Conservation (phyloP, 2,888 invertebrate genomes). For the Sturmia bella region DNA sequence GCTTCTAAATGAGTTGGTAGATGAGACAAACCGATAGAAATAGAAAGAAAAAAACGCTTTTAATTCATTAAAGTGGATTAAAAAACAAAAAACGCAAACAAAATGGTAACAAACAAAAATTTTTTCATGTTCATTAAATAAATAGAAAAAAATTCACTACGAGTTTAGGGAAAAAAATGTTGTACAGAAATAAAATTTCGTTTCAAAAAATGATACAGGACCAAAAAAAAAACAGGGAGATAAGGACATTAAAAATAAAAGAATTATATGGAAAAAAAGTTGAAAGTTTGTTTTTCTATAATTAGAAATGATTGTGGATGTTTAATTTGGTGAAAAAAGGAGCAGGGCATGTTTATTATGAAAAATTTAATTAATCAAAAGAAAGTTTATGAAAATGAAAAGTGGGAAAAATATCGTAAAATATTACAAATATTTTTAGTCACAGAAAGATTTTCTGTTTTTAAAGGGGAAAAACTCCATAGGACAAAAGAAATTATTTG, state of each 20-base stretch:
- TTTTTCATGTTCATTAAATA: slow-evolving; percentile 63
- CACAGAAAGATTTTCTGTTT: slow-evolving; percentile 31
- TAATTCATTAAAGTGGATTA: slow-evolving; percentile 70
- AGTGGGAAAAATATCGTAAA: background rate
- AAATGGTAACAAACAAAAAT: slow-evolving; percentile 47
- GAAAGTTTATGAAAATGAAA: slow-evolving; percentile 23
- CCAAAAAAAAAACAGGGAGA: background rate
- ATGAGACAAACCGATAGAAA: slow-evolving; percentile 28
- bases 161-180: slow-evolving; percentile 22
- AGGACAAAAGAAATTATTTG: too few relatives aligned
- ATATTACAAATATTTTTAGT: background rate
- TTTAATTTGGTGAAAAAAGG: slow-evolving; percentile 51
- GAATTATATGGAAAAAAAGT: background rate
- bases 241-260: slow-evolving; percentile 34
- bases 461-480: too few relatives aligned
- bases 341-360: slow-evolving; percentile 51
- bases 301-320: slow-evolving; percentile 65
- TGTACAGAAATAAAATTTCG: slow-evolving; percentile 64
- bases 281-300: slow-evolving; percentile 60
- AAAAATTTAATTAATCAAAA: slow-evolving; percentile 70
- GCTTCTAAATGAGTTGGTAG: slow-evolving; percentile 60
- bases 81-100: slow-evolving; percentile 29
- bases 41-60: slow-evolving; percentile 45
- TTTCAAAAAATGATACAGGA: slow-evolving; percentile 56
- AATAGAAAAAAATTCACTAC: slow-evolving; percentile 47